Conservation (phyloP, 2,797 vertebrate genomes). For the Macrochelys suwanniensis region DNA sequence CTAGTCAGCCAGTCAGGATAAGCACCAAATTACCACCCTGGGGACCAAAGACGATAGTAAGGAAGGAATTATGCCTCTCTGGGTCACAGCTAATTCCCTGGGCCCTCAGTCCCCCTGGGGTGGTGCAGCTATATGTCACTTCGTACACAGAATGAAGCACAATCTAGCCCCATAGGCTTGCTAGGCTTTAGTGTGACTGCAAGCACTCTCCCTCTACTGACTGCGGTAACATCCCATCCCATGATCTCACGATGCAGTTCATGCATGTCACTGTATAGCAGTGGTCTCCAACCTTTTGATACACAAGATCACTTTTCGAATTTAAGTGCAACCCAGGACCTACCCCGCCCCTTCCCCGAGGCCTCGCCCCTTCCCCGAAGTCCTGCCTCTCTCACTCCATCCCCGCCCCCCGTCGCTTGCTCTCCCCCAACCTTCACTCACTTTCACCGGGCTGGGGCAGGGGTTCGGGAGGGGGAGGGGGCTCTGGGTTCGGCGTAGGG, state of each 20-base stretch:
- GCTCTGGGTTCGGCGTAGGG: too few species aligned
- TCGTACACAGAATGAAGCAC: too few species aligned
- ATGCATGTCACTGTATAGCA: neutral
- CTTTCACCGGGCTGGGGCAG: too few species aligned
- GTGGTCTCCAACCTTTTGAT: too few species aligned
- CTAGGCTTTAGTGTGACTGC: neutral
- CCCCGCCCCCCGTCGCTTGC: rapidly evolving
- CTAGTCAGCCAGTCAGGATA: neutral
- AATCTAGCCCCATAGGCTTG: neutral
- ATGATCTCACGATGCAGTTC: neutral
- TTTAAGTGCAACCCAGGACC: too few species aligned
- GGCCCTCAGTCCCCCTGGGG: neutral
- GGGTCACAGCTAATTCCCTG: neutral
- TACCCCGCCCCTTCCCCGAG: too few species aligned
- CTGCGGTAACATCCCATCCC: neutral
- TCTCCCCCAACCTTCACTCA: too few species aligned
- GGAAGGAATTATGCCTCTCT: neutral
- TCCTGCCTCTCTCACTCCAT: too few species aligned
- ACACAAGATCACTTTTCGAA: too few species aligned
- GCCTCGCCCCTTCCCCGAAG: too few species aligned
- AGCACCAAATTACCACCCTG: neutral
- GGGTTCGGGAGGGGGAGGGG: too few species aligned
- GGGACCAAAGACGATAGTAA: neutral
- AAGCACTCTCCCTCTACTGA: neutral
- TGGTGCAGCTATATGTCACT: neutral